Percentiles rank a stretch among this genome's conserved stretches.
Conservation (phyloP, 2,888 invertebrate species). For the Physocephala rufipes region DNA sequence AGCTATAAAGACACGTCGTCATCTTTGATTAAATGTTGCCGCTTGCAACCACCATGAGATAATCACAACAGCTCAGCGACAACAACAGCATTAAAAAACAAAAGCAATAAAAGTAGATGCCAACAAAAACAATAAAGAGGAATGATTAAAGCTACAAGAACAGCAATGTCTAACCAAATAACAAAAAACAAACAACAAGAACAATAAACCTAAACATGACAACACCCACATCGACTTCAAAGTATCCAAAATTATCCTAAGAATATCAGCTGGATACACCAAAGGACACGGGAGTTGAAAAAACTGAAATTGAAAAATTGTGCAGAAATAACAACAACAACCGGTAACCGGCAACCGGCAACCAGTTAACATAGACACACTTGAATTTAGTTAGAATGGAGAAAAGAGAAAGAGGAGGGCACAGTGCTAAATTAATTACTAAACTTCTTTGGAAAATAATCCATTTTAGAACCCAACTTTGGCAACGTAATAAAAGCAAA, state of each 20-base stretch:
- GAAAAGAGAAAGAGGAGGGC: no score
- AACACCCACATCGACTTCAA: not conserved
- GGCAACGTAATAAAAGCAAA: no score
- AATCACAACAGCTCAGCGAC: slow-evolving; percentile 5
- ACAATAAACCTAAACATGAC: not conserved
- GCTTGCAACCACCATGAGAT: slow-evolving; percentile 25
- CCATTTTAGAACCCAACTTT: no score
- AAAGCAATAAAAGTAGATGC: no score
- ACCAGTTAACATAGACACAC: no score
- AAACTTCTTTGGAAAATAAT: no score
- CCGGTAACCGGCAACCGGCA: no score
- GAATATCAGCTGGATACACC: not conserved
- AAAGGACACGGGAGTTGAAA: not conserved
- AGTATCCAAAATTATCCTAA: not conserved
- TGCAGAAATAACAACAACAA: not conserved
- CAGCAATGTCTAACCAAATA: no score
- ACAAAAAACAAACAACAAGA: not conserved
- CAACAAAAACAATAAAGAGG: no score
- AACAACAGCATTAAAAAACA: slow-evolving; percentile 25
- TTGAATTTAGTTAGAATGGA: no score
- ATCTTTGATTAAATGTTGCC: slow-evolving; percentile 36
- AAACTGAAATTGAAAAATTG: not conserved
- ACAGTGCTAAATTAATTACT: no score
- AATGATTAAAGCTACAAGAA: no score
- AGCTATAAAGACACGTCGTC: slow-evolving; percentile 62